Evolutionary conservation across 2,888 invertebrate species (phyloP).

Genomic region (Scaptomyza reducta): DNA sequence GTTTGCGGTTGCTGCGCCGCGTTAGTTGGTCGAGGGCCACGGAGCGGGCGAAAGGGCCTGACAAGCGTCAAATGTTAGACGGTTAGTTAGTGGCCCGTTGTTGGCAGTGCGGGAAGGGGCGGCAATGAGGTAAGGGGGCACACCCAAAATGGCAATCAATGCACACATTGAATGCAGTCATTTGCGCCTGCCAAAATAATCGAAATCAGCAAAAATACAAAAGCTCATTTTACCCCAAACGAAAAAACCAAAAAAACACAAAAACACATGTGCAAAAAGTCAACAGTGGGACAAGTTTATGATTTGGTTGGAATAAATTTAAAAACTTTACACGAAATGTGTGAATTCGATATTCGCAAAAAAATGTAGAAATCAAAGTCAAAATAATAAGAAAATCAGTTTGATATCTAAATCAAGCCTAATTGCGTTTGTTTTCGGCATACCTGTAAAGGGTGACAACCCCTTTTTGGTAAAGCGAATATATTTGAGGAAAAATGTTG

Average conservation of each 20-base stretch:
- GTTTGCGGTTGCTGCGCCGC: conserved; percentile 73
- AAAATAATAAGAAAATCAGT: background rate
- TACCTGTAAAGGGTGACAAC: background rate
- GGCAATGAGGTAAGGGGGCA: background rate
- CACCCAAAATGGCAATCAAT: conserved; percentile 73
- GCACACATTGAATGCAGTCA: conserved; percentile 72
- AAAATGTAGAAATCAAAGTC: no score
- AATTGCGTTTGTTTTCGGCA: no score
- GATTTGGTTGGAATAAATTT: no score
- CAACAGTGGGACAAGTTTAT: conserved; percentile 6
- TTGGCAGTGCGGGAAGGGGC: background rate
- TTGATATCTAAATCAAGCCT: no score
- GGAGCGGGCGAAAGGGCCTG: conserved; percentile 8
- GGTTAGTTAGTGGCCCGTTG: conserved; percentile 70
- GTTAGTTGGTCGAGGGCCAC: conserved; percentile 15
- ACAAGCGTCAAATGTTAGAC: conserved; percentile 68
- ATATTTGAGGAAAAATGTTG: no score
- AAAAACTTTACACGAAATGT: no score
- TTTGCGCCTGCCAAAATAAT: conserved; percentile 66
- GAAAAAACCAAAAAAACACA: background rate
- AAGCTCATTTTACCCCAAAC: conserved; percentile 1
- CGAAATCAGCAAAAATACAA: conserved; percentile 60
- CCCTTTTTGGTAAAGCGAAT: no score
- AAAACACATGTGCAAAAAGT: conserved; percentile 9
- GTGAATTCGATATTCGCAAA: no score